These are phyloP conservation scores for Pseudomyrmex gracilis DNA, from an alignment of 1,140 invertebrate species.

Conservation along the genomic window DNA sequence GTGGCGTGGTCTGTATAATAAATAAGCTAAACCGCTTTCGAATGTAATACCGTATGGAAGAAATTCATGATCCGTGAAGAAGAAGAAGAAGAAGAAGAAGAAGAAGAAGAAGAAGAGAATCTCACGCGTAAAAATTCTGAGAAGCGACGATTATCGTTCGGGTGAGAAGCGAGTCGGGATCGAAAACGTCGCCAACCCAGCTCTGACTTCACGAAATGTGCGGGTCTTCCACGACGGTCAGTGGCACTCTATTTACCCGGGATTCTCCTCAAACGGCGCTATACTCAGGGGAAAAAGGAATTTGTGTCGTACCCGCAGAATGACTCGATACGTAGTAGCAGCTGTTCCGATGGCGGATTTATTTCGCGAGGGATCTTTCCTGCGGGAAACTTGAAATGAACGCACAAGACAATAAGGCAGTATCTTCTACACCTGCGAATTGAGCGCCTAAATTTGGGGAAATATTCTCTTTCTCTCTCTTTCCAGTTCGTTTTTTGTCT, in stretches of 20 bases:
- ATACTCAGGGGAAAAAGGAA: slow-evolving; percentile 45
- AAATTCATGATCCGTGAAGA: background rate
- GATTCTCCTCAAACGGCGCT: slow-evolving; percentile 26
- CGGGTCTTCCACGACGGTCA: slow-evolving; percentile 41
- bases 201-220: slow-evolving; percentile 41
- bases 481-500: background rate
- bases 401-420: slow-evolving; percentile 29
- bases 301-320: slow-evolving; percentile 32
- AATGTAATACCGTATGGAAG: background rate
- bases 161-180: slow-evolving; percentile 34
- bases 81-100: background rate
- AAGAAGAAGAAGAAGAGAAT: slow-evolving; percentile 28
- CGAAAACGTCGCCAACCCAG: slow-evolving; percentile 5
- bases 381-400: slow-evolving; percentile 34
- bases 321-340: slow-evolving; percentile 38
- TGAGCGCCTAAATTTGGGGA: slow-evolving; percentile 41
- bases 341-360: slow-evolving; percentile 55
- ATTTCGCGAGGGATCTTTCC: slow-evolving; percentile 48
- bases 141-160: slow-evolving; percentile 38
- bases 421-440: slow-evolving; percentile 34
- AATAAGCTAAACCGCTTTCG: background rate
- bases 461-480: background rate
- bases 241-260: slow-evolving; percentile 53
- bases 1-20: too few relatives aligned
- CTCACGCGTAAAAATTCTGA: background rate